Evolutionary conservation across 92 coral and sea anemone genomes (phyloP), one percentile per base, ranked within the genome.

Genomic region (Virgularia gustaviana): DNA sequence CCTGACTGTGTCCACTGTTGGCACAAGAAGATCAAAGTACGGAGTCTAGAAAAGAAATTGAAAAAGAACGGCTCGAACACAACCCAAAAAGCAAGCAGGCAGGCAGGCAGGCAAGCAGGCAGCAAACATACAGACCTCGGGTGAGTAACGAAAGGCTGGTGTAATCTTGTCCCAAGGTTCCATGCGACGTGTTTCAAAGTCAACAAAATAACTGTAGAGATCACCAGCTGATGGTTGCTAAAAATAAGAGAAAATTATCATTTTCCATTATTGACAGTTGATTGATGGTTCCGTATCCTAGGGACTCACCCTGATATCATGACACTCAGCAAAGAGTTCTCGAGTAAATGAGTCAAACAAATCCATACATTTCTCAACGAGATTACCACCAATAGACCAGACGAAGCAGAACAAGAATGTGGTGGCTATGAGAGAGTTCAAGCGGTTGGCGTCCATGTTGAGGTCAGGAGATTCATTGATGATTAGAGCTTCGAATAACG

Each of bases 101-200:
- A 25, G 18, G 22, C 20, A 47, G 55, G 18, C 15, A 16, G 28
- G 28, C 30, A 22, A 22, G 22, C 1, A 11, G 30, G 58, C 1
- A 15, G 13, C 3, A 38, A 9, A 64, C 24, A 9, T 20, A 72
- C 65, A 41, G 25, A 80, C 85, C 85, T 80, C 85, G 31, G 57
- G 61, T 9, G 79, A 72, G 35, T 80, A 80, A 78, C 83, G 86
- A 81, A 92, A 92, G 4, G 98, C 79, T 0, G 98, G 98, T 27
- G 88, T 89, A 47, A 92, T 92, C 88, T 92, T 92, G 72, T 92
- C 98, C 98, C 98, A 92, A 32, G 98, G 98, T 72, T 92, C 98
- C 87, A 92, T 66, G 38, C 98, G 96, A 42, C 98, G 98, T 5
- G 98, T 82, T 49, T 92, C 98, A 52, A 89, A 83, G 45, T 92